A percentile compares a stretch with the other conserved stretches of the same genome.
Conservation (phyloP, 1,140 invertebrate species). For the Melanaphis sacchari region DNA sequence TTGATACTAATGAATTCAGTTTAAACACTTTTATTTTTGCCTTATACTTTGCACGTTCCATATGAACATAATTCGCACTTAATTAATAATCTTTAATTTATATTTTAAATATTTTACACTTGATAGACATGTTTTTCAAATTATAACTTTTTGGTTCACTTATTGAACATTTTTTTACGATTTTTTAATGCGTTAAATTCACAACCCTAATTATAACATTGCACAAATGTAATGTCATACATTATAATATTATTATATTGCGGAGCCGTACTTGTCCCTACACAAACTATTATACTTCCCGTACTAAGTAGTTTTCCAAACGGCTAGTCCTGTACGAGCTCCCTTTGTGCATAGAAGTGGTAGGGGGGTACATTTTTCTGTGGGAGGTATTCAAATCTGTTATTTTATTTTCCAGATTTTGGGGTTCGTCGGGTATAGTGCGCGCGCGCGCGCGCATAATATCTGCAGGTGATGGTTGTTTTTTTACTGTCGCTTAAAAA, state of each 20-base stretch:
- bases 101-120: too few species aligned
- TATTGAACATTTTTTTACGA: neutral
- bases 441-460: neutral
- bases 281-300: neutral
- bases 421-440: slow-evolving; percentile 7
- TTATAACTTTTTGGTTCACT: too few species aligned
- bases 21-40: neutral
- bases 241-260: neutral
- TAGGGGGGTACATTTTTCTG: neutral
- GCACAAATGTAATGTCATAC: neutral
- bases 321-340: neutral
- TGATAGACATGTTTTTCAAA: too few species aligned
- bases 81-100: too few species aligned
- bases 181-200: neutral
- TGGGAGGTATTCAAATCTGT: slow-evolving; percentile 31
- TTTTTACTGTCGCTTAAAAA: slow-evolving; percentile 33
- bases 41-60: neutral
- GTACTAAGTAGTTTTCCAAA: neutral
- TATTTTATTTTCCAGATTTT: slow-evolving; percentile 34
- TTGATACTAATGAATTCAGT: neutral
- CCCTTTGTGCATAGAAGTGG: neutral
- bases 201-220: neutral
- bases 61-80: too few species aligned
- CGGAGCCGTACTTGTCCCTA: neutral
- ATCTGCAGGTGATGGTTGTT: slow-evolving; percentile 30